phyloP scores from a whole-genome alignment of 2,888 invertebrate species.

The Ochlodes sylvanus region DNA sequence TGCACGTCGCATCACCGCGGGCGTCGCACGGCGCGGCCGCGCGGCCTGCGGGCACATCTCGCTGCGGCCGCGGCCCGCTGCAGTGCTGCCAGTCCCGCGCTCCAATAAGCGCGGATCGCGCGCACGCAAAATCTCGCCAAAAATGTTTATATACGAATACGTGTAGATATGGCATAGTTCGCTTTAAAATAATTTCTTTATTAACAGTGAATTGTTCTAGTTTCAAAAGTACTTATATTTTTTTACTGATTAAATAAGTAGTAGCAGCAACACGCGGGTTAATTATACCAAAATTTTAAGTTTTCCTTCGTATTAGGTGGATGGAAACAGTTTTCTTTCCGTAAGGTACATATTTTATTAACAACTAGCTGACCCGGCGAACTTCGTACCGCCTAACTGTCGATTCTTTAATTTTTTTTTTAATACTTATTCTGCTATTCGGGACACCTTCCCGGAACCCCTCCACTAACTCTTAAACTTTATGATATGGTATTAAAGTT shows the following conservation, averaged over 20 bases:
- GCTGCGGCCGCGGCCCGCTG: too few species aligned
- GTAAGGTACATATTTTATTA: not conserved
- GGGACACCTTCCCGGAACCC: too few species aligned
- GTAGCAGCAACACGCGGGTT: not conserved
- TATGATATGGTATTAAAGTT: too few species aligned
- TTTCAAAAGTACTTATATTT: not conserved
- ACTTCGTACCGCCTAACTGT: too few species aligned
- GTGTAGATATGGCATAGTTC: not conserved
- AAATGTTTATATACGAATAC: conserved; percentile 8
- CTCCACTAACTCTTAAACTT: too few species aligned
- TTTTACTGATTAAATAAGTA: not conserved
- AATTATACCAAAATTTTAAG: not conserved
- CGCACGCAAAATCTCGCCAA: conserved; percentile 34
- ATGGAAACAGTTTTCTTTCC: not conserved
- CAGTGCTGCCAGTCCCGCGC: conserved; percentile 57
- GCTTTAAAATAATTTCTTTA: not conserved
- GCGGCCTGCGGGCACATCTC: conserved; percentile 42
- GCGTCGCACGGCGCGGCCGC: conserved; percentile 10
- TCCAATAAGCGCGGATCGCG: conserved; percentile 54
- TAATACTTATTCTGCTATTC: too few species aligned
- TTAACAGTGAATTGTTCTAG: not conserved
- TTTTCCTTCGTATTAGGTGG: not conserved
- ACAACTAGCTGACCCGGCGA: too few species aligned
- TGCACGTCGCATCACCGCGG: conserved; percentile 22
- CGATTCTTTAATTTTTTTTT: too few species aligned